Conservation (phyloP, 2,888 invertebrate species). For the Andrena minutula region DNA sequence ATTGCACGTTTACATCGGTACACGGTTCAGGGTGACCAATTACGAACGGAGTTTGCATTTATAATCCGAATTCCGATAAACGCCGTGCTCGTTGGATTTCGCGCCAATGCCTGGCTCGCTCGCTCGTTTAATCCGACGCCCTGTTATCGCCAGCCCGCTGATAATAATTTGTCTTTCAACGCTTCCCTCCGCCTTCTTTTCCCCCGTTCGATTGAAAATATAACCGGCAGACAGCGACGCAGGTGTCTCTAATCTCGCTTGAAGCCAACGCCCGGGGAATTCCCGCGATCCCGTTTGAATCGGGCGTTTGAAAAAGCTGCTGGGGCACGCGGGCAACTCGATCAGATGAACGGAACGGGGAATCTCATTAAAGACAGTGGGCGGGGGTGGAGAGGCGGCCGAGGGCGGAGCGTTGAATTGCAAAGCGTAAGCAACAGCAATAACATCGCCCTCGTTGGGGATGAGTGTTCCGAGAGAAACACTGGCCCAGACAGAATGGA, state of each 20-base stretch:
- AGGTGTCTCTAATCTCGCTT: conserved; percentile 4
- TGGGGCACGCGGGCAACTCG: background rate
- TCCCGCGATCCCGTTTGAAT: background rate
- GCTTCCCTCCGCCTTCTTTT: background rate
- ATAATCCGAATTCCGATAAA: conserved; percentile 57
- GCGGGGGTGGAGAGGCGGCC: background rate
- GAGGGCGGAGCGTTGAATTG: conserved; percentile 7
- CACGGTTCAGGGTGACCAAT: conserved; percentile 40
- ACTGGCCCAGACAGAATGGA: background rate
- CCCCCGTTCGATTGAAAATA: background rate
- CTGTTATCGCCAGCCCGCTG: conserved; percentile 24
- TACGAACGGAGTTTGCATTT: conserved; percentile 49
- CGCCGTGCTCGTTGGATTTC: conserved; percentile 20
- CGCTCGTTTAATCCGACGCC: conserved; percentile 37
- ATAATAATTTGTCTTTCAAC: conserved; percentile 30
- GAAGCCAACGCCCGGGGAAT: background rate
- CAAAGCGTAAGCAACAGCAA: conserved; percentile 13
- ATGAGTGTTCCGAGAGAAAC: background rate
- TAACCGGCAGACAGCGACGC: background rate
- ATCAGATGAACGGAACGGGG: conserved; percentile 20
- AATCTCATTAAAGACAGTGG: conserved; percentile 22
- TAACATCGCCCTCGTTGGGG: conserved; percentile 13
- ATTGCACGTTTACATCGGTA: conserved; percentile 22
- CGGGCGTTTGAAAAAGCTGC: background rate
- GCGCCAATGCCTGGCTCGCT: conserved; percentile 16